A percentile compares a stretch with the other conserved stretches of the same genome.
phyloP scores from a whole-genome alignment of 2,113 vertebrate species.

The Paramormyrops kingsleyae region DNA sequence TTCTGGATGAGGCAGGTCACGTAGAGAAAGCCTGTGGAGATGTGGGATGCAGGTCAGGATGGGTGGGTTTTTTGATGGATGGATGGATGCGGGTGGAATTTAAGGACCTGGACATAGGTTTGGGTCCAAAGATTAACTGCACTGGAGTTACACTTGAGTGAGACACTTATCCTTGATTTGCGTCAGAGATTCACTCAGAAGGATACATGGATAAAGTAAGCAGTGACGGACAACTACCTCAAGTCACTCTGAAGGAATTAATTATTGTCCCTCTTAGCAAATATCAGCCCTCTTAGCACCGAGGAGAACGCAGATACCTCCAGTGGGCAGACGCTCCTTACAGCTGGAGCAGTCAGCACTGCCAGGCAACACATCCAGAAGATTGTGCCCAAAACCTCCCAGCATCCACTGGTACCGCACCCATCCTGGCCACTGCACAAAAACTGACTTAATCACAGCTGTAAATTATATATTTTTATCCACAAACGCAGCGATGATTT shows the following conservation, averaged over 20 bases:
- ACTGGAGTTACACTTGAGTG: neutral
- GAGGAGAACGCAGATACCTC: neutral
- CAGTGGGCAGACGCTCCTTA: neutral
- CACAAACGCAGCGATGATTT: neutral
- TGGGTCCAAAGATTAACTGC: neutral
- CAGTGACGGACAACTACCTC: neutral
- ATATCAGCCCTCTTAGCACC: neutral
- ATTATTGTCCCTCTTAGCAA: neutral
- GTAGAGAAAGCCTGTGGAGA: constrained; percentile 72
- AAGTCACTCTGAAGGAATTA: neutral
- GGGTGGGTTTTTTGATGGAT: neutral
- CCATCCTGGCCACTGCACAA: neutral
- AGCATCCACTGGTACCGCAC: neutral
- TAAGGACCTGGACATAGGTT: neutral
- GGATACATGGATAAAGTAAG: neutral
- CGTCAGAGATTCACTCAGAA: neutral
- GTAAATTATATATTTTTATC: neutral
- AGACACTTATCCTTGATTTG: neutral
- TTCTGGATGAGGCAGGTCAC: constrained; percentile 82
- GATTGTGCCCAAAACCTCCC: neutral
- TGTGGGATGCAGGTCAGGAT: constrained; percentile 1
- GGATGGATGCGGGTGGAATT: neutral
- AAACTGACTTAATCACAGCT: neutral
- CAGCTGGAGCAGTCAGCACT: neutral
- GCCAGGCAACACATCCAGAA: neutral